Evolutionary conservation across 64 coral and sea anemone genomes (phyloP).

Genomic region (Pocillopora damicornis): DNA sequence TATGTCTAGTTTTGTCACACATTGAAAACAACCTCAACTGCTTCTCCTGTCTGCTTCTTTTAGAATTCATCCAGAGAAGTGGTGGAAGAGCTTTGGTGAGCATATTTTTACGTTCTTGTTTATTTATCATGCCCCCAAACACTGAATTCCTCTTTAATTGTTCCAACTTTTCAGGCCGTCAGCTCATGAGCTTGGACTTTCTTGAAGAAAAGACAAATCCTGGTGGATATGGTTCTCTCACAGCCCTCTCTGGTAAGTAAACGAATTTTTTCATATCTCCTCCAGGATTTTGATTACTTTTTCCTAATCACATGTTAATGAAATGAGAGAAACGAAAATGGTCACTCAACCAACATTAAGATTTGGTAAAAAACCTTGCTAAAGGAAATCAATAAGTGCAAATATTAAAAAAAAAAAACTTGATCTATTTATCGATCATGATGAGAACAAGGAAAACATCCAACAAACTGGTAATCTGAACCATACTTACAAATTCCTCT

Average conservation of each 20-base stretch:
- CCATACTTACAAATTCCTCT: neutral
- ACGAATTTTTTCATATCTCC: neutral
- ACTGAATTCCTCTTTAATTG: neutral
- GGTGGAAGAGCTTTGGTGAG: constrained; percentile 95
- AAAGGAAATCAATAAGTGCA: no score
- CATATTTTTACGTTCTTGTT: neutral
- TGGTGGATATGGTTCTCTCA: constrained; percentile 75
- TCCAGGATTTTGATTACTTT: neutral
- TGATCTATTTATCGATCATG: no score
- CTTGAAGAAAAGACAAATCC: constrained; percentile 71
- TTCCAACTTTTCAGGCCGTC: constrained; percentile 53
- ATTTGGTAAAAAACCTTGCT: no score
- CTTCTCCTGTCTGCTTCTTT: neutral
- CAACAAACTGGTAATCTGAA: no score
- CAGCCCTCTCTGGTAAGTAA: constrained; percentile 74
- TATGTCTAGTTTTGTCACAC: neutral
- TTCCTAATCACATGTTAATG: no score
- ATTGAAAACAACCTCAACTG: neutral
- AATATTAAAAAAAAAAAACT: no score
- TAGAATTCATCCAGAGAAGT: constrained; percentile 83
- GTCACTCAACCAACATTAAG: no score
- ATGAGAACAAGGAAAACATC: no score
- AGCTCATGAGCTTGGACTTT: constrained; percentile 58
- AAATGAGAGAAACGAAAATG: no score
- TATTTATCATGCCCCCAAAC: neutral